These are phyloP conservation scores for Hemaris fuciformis DNA, from an alignment of 2,888 invertebrate species.

Conservation along the genomic window DNA sequence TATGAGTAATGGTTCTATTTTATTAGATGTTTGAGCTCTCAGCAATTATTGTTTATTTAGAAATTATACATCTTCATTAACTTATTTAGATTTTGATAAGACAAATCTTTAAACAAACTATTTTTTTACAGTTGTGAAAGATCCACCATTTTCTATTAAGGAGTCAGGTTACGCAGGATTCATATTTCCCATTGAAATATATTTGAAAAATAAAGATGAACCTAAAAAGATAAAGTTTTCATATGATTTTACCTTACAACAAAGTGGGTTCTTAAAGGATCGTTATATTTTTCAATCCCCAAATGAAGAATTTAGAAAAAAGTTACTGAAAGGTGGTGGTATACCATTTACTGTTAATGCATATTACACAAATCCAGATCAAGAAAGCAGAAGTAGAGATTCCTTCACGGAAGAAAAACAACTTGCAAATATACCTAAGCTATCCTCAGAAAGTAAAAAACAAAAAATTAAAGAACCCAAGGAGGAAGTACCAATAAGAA, in stretches of 20 bases:
- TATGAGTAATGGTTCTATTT: neutral
- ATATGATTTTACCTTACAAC: slow-evolving; percentile 93
- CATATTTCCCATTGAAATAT: slow-evolving; percentile 92
- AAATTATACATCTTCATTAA: slow-evolving; percentile 20
- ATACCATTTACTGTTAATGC: slow-evolving; percentile 73
- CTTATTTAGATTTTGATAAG: slow-evolving; percentile 17
- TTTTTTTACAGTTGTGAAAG: slow-evolving; percentile 87
- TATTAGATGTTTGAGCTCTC: slow-evolving; percentile 11
- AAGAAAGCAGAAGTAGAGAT: slow-evolving; percentile 81
- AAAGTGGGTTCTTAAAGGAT: slow-evolving; percentile 88
- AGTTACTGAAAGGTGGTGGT: slow-evolving; percentile 93
- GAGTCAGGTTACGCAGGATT: slow-evolving; percentile 99
- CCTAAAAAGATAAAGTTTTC: slow-evolving; percentile 91
- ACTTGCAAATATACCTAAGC: slow-evolving; percentile 87
- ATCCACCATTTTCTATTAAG: slow-evolving; percentile 93
- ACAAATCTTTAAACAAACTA: slow-evolving; percentile 13
- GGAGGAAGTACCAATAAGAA: slow-evolving; percentile 79
- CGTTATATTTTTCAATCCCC: slow-evolving; percentile 92
- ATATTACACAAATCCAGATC: slow-evolving; percentile 75
- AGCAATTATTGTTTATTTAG: slow-evolving; percentile 13
- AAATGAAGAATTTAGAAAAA: slow-evolving; percentile 93
- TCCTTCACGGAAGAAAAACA: slow-evolving; percentile 82
- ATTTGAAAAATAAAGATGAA: slow-evolving; percentile 93
- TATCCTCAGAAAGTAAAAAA: slow-evolving; percentile 83
- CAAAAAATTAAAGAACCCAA: slow-evolving; percentile 82